A percentile compares a stretch with the other conserved stretches of the same genome.
phyloP scores from a whole-genome alignment of 2,888 invertebrate species.

The Apamea sordens region DNA sequence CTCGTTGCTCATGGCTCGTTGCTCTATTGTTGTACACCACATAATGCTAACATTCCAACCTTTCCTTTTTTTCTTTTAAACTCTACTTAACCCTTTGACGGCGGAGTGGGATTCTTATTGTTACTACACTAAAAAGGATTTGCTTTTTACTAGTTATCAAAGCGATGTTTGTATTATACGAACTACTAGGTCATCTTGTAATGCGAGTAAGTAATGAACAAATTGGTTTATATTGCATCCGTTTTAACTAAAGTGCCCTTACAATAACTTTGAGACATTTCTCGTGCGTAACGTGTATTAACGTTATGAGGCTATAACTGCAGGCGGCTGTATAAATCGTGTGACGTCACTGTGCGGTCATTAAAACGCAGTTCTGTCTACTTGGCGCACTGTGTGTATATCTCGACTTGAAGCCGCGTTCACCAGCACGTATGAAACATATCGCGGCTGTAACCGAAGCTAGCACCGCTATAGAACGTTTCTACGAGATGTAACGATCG shows the following conservation, averaged over 20 bases:
- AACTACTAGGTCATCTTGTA: conserved; percentile 16
- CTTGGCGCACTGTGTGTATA: neutral
- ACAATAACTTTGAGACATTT: neutral
- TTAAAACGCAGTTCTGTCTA: conserved; percentile 16
- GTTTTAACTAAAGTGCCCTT: neutral
- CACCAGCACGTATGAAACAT: conserved; percentile 12
- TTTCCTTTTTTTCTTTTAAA: conserved; percentile 55
- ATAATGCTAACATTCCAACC: conserved; percentile 47
- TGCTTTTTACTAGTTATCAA: conserved; percentile 41
- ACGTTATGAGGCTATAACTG: neutral
- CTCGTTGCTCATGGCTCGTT: conserved; percentile 1
- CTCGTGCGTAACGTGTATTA: neutral
- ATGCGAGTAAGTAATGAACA: conserved; percentile 5
- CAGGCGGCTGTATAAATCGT: neutral
- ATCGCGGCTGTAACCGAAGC: neutral
- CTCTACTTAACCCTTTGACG: conserved; percentile 65
- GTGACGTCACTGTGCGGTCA: conserved; percentile 6
- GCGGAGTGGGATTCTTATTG: conserved; percentile 53
- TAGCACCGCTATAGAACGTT: neutral
- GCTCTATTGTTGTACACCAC: conserved; percentile 54
- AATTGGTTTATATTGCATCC: neutral
- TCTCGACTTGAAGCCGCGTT: neutral
- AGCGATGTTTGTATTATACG: conserved; percentile 38
- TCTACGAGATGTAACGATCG: conserved; percentile 6
- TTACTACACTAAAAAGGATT: conserved; percentile 50